Conservation (phyloP, 2,888 invertebrate genomes). For the Catocala nupta region DNA sequence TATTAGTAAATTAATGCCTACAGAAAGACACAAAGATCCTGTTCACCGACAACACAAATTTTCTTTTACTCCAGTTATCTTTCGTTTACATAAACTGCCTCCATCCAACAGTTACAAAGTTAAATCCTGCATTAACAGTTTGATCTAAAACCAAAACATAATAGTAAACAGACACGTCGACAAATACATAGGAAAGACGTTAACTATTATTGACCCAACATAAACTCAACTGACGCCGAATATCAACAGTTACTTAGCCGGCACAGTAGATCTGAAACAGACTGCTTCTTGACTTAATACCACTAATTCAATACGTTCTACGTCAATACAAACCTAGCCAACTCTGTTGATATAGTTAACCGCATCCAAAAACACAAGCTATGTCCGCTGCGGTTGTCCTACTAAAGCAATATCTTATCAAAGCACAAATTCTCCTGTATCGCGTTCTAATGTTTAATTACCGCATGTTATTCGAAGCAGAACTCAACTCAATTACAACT, state of each 20-base stretch:
- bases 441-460: background rate
- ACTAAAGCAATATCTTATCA: too few species aligned
- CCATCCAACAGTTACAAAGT: background rate
- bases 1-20: too few species aligned
- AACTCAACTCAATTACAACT: conserved; percentile 2
- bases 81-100: background rate
- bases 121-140: conserved; percentile 13
- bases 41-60: too few species aligned
- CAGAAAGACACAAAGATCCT: too few species aligned
- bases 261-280: conserved; percentile 3
- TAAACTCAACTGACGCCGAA: conserved; percentile 6
- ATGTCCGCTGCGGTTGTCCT: too few species aligned
- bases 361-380: too few species aligned
- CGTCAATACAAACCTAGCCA: too few species aligned
- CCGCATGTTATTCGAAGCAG: background rate
- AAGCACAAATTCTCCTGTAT: too few species aligned
- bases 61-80: background rate
- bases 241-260: conserved; percentile 23
- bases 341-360: too few species aligned
- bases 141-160: conserved; percentile 23
- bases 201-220: conserved; percentile 8
- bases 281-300: conserved; percentile 1
- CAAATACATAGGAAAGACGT: conserved; percentile 9
- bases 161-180: conserved; percentile 17
- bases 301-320: conserved; percentile 19